Evolutionary conservation across 2,888 invertebrate species (phyloP).

Genomic region (Villa cingulata): DNA sequence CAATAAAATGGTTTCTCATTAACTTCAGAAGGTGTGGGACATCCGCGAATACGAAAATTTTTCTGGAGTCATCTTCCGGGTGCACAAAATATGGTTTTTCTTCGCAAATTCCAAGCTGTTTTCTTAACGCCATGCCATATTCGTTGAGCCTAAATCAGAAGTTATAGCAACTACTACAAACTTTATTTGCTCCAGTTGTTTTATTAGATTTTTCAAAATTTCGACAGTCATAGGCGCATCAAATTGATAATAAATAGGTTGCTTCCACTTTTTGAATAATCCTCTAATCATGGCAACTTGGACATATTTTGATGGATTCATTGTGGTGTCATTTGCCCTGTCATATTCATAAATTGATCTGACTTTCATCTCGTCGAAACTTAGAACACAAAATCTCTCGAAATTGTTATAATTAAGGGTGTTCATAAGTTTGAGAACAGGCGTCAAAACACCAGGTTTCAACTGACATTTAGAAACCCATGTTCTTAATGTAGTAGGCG

Average conservation of each 20-base stretch:
- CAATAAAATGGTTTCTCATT: constrained; percentile 14
- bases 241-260: constrained; percentile 11
- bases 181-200: constrained; percentile 1
- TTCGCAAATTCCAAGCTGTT: too few relatives aligned
- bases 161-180: constrained; percentile 1
- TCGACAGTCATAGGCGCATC: constrained; percentile 5
- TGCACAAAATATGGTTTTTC: too few relatives aligned
- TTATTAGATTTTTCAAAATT: constrained; percentile 2
- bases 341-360: constrained; percentile 7
- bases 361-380: constrained; percentile 13
- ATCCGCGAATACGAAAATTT: constrained; percentile 6
- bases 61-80: background rate
- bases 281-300: constrained; percentile 12
- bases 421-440: constrained; percentile 6
- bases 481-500: too few relatives aligned
- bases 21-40: constrained; percentile 12
- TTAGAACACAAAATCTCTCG: constrained; percentile 11
- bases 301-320: constrained; percentile 6
- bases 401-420: background rate
- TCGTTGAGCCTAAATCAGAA: too few relatives aligned
- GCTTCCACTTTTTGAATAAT: constrained; percentile 11
- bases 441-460: constrained; percentile 8
- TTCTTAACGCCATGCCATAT: too few relatives aligned
- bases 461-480: constrained; percentile 1
- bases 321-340: background rate